Evolutionary conservation across 2,888 invertebrate species (phyloP).

Genomic region (Nomada flava): DNA sequence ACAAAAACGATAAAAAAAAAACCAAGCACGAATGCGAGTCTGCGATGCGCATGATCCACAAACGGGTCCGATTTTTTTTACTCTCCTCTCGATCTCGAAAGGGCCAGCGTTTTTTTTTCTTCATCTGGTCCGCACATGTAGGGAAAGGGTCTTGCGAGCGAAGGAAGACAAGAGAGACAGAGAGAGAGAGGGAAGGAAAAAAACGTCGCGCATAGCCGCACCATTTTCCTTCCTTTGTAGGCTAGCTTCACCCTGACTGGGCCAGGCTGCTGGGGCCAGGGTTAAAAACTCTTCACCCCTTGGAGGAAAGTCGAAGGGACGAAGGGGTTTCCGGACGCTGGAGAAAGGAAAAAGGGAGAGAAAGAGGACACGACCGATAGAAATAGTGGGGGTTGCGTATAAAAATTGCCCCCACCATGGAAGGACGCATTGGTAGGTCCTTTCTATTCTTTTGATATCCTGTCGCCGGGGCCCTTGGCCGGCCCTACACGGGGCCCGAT

Average conservation of each 20-base stretch:
- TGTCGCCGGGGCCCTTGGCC: constrained; percentile 77
- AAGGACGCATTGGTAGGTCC: constrained; percentile 72
- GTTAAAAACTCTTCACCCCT: constrained; percentile 77
- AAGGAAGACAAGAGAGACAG: background rate
- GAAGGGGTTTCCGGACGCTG: constrained; percentile 54
- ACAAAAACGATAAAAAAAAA: constrained; percentile 20
- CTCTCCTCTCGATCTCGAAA: background rate
- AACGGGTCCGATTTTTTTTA: constrained; percentile 54
- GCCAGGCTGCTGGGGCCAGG: constrained; percentile 59
- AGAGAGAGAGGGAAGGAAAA: constrained; percentile 1
- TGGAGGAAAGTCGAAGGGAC: constrained; percentile 64
- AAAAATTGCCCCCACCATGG: constrained; percentile 78
- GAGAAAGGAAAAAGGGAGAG: constrained; percentile 50
- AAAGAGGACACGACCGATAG: constrained; percentile 28
- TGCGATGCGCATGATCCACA: constrained; percentile 29
- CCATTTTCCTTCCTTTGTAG: constrained; percentile 76
- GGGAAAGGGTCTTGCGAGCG: constrained; percentile 40
- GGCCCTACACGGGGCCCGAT: constrained; percentile 62
- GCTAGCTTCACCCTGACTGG: constrained; percentile 27
- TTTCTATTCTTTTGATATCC: constrained; percentile 84
- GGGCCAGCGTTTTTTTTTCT: constrained; percentile 36
- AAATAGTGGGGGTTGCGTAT: constrained; percentile 69
- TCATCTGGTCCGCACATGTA: constrained; percentile 26
- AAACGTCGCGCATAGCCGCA: constrained; percentile 33
- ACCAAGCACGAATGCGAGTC: constrained; percentile 5